Base-by-base conservation (phyloP, 2,113 vertebrate species). In the Ovis canadensis region DNA sequence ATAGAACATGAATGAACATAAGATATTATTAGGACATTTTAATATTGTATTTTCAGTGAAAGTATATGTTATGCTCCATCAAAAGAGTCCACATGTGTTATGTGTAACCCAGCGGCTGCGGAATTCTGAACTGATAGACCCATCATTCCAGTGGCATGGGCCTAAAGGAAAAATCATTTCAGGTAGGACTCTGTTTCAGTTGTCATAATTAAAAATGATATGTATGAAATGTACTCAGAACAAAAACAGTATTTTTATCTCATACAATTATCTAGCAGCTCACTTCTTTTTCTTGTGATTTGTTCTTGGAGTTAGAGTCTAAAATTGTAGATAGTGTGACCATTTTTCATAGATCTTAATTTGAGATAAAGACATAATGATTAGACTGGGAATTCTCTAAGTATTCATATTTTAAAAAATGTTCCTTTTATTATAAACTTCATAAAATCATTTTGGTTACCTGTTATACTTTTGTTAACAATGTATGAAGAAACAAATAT, bases 31-130 rank as follows among this genome's bases (percentile, higher is more conserved):
- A 78, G 97, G 87, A 87, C 89, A 64, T 87, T 93, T 81, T 50
- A 11, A 86, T 88, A 2, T 92, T 98, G 87, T 98, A 59, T 97
- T 99, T 98, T 97, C 98, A 99, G 98, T 98, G 62, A 98, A 97
- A 64, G 98, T 99, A 14, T 99, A 99, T 71, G 98, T 99, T 86
- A 98, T 97, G 97, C 59, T 98, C 36, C 97, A 98, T 96, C 98
- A 98, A 11, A 98, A 31, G 90, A 99, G 98, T 82, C 98, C 98
- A 40, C 98, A 43, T 54, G 67, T 99, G 97, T 91, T 98, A 5
- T 99, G 98, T 92, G 48, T 98, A n/a, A 98, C 98, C 36, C 96
- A 98, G 10, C 88, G 7, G 7, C 98, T 99, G 48, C 57, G 90
- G 57, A 98, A 99, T 57, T 85, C 87, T 3, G 98, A 99, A 92